Conservation (phyloP, 2,113 vertebrate species). For the Leiothrix lutea region DNA sequence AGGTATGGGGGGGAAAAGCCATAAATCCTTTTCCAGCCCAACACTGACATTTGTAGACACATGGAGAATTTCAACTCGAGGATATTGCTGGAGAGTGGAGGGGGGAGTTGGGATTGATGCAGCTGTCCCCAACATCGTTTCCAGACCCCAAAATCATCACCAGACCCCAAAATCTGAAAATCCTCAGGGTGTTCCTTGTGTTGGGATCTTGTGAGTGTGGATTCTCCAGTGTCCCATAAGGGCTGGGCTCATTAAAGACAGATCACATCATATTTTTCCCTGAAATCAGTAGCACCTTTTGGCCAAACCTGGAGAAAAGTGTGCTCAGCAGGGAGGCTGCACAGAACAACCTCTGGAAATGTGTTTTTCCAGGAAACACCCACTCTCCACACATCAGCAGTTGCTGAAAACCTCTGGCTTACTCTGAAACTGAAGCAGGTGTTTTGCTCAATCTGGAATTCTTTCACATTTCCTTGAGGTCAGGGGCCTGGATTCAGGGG, state of each 20-base stretch:
- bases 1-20: fast-evolving
- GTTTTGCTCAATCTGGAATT: not conserved
- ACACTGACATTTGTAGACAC: not conserved
- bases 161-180: too few relatives aligned
- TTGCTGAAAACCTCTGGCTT: not conserved
- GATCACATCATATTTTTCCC: not conserved
- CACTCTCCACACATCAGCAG: not conserved
- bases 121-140: not conserved
- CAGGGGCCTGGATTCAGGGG: fast-evolving
- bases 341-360: not conserved
- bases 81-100: fast-evolving
- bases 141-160: not conserved
- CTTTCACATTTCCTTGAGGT: not conserved
- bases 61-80: fast-evolving
- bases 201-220: not conserved
- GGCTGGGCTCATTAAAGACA: not conserved
- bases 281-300: not conserved
- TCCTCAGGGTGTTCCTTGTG: not conserved
- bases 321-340: not conserved
- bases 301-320: not conserved
- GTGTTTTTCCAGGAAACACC: not conserved
- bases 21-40: not conserved
- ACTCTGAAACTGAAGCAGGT: not conserved
- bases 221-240: not conserved
- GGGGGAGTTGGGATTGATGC: not conserved